These are phyloP conservation scores for Luidia sarsii DNA, from an alignment of 53 echinoderm and acorn worm species.

Conservation along the genomic window DNA sequence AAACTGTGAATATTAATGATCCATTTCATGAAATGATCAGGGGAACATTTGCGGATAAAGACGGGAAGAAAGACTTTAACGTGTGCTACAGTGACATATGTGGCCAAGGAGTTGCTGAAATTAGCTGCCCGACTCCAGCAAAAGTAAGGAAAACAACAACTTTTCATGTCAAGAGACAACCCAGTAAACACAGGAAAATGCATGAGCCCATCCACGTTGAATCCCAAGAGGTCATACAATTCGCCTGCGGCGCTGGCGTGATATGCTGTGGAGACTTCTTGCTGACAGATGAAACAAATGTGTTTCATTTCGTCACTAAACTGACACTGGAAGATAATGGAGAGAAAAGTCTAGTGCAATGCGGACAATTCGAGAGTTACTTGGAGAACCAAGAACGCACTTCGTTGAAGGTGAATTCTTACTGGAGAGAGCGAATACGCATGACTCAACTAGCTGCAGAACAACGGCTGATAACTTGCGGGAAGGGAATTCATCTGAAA, in stretches of 20 bases:
- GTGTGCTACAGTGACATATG: background rate
- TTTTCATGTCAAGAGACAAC: background rate
- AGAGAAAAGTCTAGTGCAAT: background rate
- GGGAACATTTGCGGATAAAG: background rate
- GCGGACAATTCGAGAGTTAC: background rate
- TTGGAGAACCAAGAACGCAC: conserved; percentile 10
- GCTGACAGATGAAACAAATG: background rate
- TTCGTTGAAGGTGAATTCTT: background rate
- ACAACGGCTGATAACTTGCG: background rate
- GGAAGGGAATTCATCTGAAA: background rate
- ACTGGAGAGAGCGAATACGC: conserved; percentile 1
- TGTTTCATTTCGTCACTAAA: background rate
- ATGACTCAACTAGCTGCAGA: conserved; percentile 4
- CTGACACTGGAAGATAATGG: conserved; percentile 5
- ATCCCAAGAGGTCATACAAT: conserved; percentile 2
- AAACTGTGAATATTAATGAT: conserved; percentile 17
- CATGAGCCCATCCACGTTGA: background rate
- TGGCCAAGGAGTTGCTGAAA: background rate
- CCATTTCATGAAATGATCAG: conserved; percentile 5
- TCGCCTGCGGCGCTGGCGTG: background rate
- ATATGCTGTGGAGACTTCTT: conserved; percentile 19
- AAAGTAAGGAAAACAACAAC: background rate
- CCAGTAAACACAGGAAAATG: background rate
- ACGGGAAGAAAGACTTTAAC: background rate
- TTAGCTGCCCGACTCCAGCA: background rate